These are phyloP conservation scores for Monoplex corrugatus DNA, from an alignment of 2,888 invertebrate species.

Conservation along the genomic window DNA sequence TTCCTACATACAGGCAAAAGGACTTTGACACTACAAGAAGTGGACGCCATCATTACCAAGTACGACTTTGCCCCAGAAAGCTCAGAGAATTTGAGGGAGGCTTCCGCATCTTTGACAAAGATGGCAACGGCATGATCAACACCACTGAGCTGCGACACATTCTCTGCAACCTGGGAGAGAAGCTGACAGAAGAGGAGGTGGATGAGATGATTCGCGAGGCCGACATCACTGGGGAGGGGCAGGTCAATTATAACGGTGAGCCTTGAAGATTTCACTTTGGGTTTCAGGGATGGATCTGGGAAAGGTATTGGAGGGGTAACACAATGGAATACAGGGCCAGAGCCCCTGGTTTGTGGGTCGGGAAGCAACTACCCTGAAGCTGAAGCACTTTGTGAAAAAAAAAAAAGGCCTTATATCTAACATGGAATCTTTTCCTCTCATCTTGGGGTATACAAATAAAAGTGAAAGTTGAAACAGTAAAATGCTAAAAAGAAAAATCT, in stretches of 20 bases:
- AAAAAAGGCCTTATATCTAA: no score
- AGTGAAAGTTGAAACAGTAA: no score
- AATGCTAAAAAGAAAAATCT: no score
- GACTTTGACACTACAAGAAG: constrained; percentile 51
- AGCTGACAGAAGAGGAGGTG: constrained; percentile 58
- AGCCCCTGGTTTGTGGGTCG: no score
- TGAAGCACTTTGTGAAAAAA: no score
- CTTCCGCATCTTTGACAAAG: constrained; percentile 61
- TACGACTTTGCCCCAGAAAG: constrained; percentile 53
- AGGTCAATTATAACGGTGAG: constrained; percentile 57
- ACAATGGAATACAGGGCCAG: no score
- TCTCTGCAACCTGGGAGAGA: constrained; percentile 58
- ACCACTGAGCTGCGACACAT: constrained; percentile 56
- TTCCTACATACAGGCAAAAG: constrained; percentile 43
- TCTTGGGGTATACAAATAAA: no score
- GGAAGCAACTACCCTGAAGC: no score
- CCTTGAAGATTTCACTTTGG: background rate
- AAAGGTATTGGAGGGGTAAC: no score
- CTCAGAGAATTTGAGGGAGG: constrained; percentile 50
- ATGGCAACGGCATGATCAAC: constrained; percentile 59
- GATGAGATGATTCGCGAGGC: constrained; percentile 60
- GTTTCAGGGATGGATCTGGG: background rate
- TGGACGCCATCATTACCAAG: constrained; percentile 54
- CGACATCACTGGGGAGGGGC: constrained; percentile 57
- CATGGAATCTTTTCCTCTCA: no score